phyloP scores from a whole-genome alignment of 1,140 invertebrate genomes.

The Gryllus bimaculatus region DNA sequence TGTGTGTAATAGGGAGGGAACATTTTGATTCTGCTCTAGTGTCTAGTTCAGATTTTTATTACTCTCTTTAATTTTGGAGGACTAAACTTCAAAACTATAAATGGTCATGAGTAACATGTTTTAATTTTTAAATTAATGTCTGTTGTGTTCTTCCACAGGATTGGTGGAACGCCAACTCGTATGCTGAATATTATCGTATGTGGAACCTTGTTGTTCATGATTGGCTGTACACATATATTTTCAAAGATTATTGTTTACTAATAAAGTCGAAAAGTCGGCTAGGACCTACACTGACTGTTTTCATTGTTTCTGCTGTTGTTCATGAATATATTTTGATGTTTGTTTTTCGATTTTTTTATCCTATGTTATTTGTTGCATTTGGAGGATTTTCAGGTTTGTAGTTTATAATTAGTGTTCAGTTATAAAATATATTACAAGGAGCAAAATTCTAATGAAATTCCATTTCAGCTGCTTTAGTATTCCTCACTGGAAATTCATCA shows the following conservation, averaged over 20 bases:
- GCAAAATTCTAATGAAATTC: neutral
- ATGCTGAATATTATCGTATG: slow-evolving; percentile 72
- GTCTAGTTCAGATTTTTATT: too few relatives aligned
- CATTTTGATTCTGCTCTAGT: too few relatives aligned
- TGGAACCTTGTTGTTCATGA: slow-evolving; percentile 94
- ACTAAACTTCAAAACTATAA: too few relatives aligned
- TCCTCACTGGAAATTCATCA: slow-evolving; percentile 42
- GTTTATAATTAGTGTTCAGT: neutral
- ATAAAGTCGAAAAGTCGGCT: slow-evolving; percentile 39
- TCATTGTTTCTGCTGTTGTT: slow-evolving; percentile 57
- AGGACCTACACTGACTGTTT: slow-evolving; percentile 46
- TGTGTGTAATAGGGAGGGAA: too few relatives aligned
- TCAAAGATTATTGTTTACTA: slow-evolving; percentile 67
- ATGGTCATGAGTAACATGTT: too few relatives aligned
- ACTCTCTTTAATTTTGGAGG: too few relatives aligned
- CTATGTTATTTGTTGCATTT: slow-evolving; percentile 67
- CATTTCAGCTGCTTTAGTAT: slow-evolving; percentile 42
- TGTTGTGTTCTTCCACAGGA: slow-evolving; percentile 45
- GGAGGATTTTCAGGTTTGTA: slow-evolving; percentile 43
- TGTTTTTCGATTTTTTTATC: slow-evolving; percentile 76
- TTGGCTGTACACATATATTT: slow-evolving; percentile 89
- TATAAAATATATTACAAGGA: neutral
- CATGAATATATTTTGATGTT: slow-evolving; percentile 79
- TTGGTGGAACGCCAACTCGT: slow-evolving; percentile 88
- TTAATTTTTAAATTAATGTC: too few relatives aligned